Base-by-base conservation (phyloP, 2,797 vertebrate genomes). In the Ctenosaura bakeri region DNA sequence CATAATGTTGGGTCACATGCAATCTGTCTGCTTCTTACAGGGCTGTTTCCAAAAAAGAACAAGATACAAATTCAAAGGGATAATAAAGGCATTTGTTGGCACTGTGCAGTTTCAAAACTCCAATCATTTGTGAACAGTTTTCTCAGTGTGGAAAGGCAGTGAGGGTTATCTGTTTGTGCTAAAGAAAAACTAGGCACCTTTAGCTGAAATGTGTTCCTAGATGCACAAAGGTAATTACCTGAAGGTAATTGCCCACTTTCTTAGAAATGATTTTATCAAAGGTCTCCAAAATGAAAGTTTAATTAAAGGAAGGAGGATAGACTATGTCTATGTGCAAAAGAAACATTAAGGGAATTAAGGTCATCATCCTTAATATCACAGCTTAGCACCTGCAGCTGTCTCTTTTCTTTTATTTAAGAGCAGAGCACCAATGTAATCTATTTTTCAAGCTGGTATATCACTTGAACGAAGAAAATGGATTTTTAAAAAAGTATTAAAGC, bases 261-360 rank as follows among this genome's bases (percentile, higher is more conserved):
- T 92, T 50, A 88, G 86, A 80, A 50, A 87, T 77, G 1, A 87
- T 52, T 78, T 78, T 86, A 35, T 32, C 78, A 54, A 4, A 54
- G 6, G 88, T 94, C 26, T 88, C 74, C 88, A 80, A 91, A 90
- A 90, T 32, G 0, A 16, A 92, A 92, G 10, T 88, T 93, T 91
- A 93, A 91, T 91, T 93, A 81, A 81, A 90, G 32, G 87, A 92
- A 79, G 46, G 80, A 90, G 2, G 38, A 92, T 35, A 80, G 1
- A 71, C 85, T 87, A 38, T 3, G 35, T 89, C 35, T 91, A 62
- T 90, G 54, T 42, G 88, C 83, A 86, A 82, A 94, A 89, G 29
- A 81, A 52, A 42, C n/a, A 1, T n/a, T 35, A 90, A 81, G 76
- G 50, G 10, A 94, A 92, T 92, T 92, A 93, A 95, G 3, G 77